A percentile compares a stretch with the other conserved stretches of the same genome.
Conservation (phyloP, 2,113 vertebrate genomes). For the Probosciger aterrimus region DNA sequence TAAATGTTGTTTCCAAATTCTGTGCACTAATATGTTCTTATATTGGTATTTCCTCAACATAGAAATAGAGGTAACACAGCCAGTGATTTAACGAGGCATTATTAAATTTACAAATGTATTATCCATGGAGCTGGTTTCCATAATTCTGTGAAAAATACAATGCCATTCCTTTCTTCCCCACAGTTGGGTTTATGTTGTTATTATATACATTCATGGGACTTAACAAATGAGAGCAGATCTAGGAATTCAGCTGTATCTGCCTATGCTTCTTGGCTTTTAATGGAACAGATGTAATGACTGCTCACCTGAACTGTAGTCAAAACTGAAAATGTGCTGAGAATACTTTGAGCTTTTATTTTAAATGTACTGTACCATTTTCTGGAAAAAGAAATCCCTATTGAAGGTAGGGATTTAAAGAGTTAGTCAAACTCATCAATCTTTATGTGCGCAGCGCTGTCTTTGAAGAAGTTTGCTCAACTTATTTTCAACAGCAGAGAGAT, state of each 20-base stretch:
- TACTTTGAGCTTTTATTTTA: background rate
- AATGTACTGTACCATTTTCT: background rate
- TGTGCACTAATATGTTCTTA: background rate
- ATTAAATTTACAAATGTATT: background rate
- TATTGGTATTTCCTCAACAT: background rate
- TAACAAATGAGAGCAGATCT: background rate
- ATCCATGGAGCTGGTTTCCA: background rate
- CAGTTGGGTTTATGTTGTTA: background rate
- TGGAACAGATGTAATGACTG: background rate
- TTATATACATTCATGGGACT: background rate
- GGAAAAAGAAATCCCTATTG: background rate
- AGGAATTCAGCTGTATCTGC: background rate
- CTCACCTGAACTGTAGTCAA: background rate
- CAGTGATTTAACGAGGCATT: background rate
- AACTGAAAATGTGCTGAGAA: background rate
- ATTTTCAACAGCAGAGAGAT: background rate
- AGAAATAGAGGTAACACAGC: background rate
- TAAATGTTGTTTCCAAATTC: background rate
- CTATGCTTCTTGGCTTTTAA: background rate
- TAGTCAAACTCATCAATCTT: background rate
- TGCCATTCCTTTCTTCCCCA: background rate
- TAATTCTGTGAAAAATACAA: background rate
- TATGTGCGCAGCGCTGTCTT: background rate
- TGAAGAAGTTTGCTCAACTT: background rate
- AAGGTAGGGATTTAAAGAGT: background rate